phyloP scores from a whole-genome alignment of 2,113 vertebrate species.

The Prolemur simus region DNA sequence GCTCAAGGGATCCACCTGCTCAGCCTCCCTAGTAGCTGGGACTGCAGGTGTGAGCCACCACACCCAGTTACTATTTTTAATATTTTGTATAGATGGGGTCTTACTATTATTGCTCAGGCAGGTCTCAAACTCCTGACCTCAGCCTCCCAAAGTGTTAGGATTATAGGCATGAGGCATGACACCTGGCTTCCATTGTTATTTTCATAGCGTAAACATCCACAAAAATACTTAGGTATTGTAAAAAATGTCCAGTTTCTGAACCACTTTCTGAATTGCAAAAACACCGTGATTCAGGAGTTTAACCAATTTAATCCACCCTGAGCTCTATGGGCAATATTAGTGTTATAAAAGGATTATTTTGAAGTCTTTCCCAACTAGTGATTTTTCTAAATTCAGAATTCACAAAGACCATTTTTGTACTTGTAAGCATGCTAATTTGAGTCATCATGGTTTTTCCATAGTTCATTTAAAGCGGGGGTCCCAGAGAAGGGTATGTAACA shows the following conservation, averaged over 20 bases:
- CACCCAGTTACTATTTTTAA: too few relatives aligned
- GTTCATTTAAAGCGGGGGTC: background rate
- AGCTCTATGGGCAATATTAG: background rate
- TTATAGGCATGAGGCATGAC: too few relatives aligned
- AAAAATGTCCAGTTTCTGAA: background rate
- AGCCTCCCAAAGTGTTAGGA: too few relatives aligned
- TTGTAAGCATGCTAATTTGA: background rate
- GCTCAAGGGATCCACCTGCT: too few relatives aligned
- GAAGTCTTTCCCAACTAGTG: background rate
- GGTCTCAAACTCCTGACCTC: too few relatives aligned
- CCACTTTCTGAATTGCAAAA: background rate
- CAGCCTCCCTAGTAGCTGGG: too few relatives aligned
- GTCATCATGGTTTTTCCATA: background rate
- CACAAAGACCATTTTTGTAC: background rate
- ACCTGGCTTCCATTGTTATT: background rate
- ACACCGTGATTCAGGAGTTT: background rate
- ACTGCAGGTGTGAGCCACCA: too few relatives aligned
- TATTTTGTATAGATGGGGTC: too few relatives aligned
- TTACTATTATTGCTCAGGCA: too few relatives aligned
- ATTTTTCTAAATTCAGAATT: background rate
- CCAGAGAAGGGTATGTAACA: background rate
- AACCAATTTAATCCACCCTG: background rate
- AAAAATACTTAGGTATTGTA: background rate
- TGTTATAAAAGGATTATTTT: background rate
- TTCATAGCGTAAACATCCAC: background rate